Percentiles rank a stretch among this genome's conserved stretches.
These are phyloP conservation scores for Melinopterus prodromus DNA, from an alignment of 2,888 invertebrate species.

Conservation along the genomic window DNA sequence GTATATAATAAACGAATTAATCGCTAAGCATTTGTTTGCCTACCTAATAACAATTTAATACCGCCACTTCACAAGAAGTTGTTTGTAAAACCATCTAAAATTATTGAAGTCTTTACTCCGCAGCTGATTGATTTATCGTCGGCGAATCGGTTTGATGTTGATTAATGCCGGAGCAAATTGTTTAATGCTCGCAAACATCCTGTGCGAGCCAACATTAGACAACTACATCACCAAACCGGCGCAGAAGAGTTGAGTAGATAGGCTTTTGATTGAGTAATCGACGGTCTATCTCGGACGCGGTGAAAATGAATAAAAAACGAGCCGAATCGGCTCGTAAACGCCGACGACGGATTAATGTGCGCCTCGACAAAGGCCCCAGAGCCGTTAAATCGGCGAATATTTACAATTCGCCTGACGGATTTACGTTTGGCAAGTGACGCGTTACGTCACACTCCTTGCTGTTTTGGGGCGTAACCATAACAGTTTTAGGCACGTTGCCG, in stretches of 20 bases:
- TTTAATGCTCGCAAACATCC: constrained; percentile 23
- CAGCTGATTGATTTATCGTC: constrained; percentile 12
- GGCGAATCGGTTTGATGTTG: constrained; percentile 15
- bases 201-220: constrained; percentile 11
- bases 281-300: background rate
- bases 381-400: background rate
- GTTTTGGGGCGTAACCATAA: background rate
- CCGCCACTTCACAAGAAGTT: background rate
- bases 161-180: constrained; percentile 19
- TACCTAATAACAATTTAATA: background rate
- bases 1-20: background rate
- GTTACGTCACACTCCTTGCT: constrained; percentile 4
- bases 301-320: constrained; percentile 4
- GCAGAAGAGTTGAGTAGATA: background rate
- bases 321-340: constrained; percentile 4
- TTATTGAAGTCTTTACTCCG: background rate
- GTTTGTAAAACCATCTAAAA: background rate
- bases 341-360: background rate
- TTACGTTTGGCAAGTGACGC: constrained; percentile 4
- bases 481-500: background rate
- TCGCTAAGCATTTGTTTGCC: background rate
- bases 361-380: background rate
- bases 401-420: background rate
- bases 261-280: constrained; percentile 4
- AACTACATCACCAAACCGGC: background rate